Evolutionary conservation across 2,888 invertebrate genomes (phyloP).

Genomic region (Thymelicus lineola): DNA sequence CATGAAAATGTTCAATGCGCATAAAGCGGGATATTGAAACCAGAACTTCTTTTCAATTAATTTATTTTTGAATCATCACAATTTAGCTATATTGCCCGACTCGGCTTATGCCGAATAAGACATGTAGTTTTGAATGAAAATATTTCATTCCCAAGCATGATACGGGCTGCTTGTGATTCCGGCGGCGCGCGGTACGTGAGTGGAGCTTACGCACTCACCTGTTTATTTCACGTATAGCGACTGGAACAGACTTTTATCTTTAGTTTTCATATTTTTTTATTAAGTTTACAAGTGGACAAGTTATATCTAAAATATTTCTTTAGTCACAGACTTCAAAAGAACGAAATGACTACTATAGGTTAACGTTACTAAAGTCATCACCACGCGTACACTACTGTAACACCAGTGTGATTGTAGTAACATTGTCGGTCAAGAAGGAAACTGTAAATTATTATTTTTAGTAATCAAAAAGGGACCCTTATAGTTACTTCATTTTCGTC

Average conservation of each 20-base stretch:
- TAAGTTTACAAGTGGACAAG: too few relatives aligned
- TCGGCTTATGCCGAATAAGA: constrained; percentile 37
- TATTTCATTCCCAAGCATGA: constrained; percentile 60
- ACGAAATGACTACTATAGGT: too few relatives aligned
- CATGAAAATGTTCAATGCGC: not conserved
- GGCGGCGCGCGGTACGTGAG: constrained; percentile 61
- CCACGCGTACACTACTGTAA: too few relatives aligned
- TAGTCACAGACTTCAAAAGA: too few relatives aligned
- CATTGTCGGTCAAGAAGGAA: too few relatives aligned
- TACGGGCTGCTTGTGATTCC: constrained; percentile 66
- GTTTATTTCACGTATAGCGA: constrained; percentile 40
- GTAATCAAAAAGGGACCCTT: too few relatives aligned
- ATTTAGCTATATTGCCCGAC: constrained; percentile 10
- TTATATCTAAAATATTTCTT: too few relatives aligned
- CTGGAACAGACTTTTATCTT: constrained; percentile 38
- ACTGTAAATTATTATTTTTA: too few relatives aligned
- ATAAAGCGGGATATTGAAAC: not conserved
- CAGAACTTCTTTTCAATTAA: not conserved
- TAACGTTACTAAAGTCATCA: too few relatives aligned
- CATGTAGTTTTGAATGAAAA: constrained; percentile 63
- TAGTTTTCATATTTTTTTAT: not conserved
- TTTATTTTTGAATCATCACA: not conserved
- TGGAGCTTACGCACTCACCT: constrained; percentile 68
- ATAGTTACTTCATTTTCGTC: too few relatives aligned
- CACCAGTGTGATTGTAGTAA: too few relatives aligned